Conservation (phyloP, 2,888 invertebrate genomes). For the Apantesis nais region DNA sequence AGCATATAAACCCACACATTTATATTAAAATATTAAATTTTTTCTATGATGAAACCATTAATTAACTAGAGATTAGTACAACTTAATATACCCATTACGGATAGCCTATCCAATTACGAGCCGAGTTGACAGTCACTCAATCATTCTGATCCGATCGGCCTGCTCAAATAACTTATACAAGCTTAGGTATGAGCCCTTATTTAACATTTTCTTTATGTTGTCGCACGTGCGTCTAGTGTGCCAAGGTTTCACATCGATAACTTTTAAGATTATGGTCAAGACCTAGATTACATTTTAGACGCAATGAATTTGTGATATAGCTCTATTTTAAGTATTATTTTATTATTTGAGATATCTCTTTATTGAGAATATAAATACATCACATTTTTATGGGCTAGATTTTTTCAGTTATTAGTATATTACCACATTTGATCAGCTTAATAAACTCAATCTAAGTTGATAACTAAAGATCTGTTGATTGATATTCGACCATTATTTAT, state of each 20-base stretch:
- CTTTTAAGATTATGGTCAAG: constrained; percentile 36
- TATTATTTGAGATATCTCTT: neutral
- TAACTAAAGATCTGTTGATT: too few relatives aligned
- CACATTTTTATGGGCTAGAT: neutral
- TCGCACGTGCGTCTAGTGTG: constrained; percentile 32
- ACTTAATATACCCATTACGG: neutral
- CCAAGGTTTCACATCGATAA: constrained; percentile 37
- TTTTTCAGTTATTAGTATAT: neutral
- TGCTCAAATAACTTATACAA: constrained; percentile 18
- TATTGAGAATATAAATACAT: neutral
- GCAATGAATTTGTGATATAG: constrained; percentile 17
- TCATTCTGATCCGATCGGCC: constrained; percentile 15
- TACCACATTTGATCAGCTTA: neutral
- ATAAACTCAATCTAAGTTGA: neutral
- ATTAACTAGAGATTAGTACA: neutral
- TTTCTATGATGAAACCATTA: neutral
- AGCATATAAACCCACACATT: neutral
- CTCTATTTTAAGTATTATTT: neutral
- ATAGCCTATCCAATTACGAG: constrained; percentile 28
- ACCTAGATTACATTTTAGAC: constrained; percentile 31
- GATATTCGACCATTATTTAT: too few relatives aligned
- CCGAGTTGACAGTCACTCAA: constrained; percentile 27
- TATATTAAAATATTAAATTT: neutral
- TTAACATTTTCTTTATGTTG: constrained; percentile 30
- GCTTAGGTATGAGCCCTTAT: constrained; percentile 15